phyloP scores from a whole-genome alignment of 2,797 vertebrate species.

The Mallotus villosus region DNA sequence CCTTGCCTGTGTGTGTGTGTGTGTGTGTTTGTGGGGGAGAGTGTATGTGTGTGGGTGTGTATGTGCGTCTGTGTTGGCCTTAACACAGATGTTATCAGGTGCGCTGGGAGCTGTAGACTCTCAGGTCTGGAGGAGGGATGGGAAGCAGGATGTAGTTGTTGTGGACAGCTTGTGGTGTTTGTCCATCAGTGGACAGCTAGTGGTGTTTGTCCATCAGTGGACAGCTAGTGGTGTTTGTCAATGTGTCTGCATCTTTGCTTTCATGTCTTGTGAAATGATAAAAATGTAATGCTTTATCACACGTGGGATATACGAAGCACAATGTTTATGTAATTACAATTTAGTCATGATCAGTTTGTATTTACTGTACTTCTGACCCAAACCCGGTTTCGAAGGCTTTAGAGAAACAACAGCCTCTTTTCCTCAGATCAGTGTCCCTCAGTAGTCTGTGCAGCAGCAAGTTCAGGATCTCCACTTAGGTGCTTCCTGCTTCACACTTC shows the following conservation, averaged over 20 bases:
- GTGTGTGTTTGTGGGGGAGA: not conserved
- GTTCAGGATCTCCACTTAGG: too few relatives aligned
- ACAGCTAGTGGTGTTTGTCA: not conserved
- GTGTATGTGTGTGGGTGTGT: too few relatives aligned
- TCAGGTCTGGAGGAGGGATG: too few relatives aligned
- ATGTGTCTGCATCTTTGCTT: not conserved
- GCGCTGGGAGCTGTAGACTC: not conserved
- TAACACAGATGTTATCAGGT: not conserved
- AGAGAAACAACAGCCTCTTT: too few relatives aligned
- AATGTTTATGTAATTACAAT: not conserved
- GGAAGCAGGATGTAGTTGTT: too few relatives aligned
- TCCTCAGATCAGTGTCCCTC: not conserved
- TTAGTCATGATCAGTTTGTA: not conserved
- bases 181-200: not conserved
- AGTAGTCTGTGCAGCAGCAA: slow-evolving; percentile 45
- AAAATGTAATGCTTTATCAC: not conserved
- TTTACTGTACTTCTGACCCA: too few relatives aligned
- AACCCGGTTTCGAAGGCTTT: too few relatives aligned
- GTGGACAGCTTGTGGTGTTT: too few relatives aligned
- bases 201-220: not conserved
- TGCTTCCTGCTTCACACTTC: too few relatives aligned
- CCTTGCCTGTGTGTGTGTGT: not conserved
- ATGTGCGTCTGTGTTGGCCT: too few relatives aligned
- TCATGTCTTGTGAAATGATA: not conserved
- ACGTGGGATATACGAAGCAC: not conserved